Percentiles rank a stretch among this genome's conserved stretches.
Conservation (phyloP, 2,113 vertebrate species). For the Thermophis baileyi region DNA sequence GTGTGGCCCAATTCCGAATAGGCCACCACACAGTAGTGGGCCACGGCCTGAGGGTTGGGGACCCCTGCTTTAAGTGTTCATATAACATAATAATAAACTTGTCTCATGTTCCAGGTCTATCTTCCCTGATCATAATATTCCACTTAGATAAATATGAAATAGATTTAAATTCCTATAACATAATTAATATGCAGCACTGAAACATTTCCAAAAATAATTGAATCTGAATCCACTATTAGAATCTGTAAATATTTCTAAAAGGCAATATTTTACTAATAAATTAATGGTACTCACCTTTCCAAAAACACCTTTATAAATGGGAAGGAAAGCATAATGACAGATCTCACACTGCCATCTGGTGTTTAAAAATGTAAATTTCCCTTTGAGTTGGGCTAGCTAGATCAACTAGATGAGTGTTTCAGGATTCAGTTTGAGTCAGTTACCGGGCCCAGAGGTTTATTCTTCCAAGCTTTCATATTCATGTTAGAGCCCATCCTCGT, state of each 20-base stretch:
- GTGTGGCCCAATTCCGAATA: background rate
- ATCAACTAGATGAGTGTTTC: background rate
- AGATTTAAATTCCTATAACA: background rate
- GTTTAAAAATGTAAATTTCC: background rate
- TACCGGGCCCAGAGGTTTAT: background rate
- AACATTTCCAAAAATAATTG: background rate
- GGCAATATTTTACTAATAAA: background rate
- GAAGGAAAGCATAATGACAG: background rate
- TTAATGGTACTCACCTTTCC: background rate
- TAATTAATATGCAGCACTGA: background rate
- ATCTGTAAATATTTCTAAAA: background rate
- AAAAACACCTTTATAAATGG: background rate
- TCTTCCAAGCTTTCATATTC: background rate
- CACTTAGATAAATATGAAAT: background rate
- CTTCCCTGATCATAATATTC: background rate
- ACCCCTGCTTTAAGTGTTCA: background rate
- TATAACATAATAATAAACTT: background rate
- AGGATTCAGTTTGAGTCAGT: background rate
- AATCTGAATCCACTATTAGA: background rate
- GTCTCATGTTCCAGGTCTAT: background rate
- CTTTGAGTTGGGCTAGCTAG: background rate
- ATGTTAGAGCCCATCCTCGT: background rate
- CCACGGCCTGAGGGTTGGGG: background rate
- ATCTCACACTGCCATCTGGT: conserved; percentile 1
- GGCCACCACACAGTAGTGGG: background rate